phyloP scores from a whole-genome alignment of 30 jellyfish, hydroid and myxozoan species.

The Cassiopea xamachana region DNA sequence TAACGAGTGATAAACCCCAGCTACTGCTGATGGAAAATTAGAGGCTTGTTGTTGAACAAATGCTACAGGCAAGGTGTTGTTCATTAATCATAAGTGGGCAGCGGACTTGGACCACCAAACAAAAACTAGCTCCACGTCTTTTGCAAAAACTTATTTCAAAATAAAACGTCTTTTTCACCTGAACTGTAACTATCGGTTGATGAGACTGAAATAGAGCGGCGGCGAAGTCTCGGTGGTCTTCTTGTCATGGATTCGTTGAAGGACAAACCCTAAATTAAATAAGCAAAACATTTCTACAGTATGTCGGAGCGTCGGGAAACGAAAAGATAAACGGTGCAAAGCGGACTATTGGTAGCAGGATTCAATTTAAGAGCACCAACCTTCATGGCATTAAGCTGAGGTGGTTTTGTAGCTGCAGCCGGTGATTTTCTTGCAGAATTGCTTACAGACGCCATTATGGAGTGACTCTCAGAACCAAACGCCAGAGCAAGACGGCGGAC shows the following conservation, averaged over 20 bases:
- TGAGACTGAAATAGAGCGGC: slow-evolving; percentile 95
- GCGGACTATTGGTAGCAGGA: not conserved
- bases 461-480: slow-evolving; percentile 52
- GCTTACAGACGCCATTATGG: slow-evolving; percentile 93
- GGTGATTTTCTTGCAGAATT: slow-evolving; percentile 92
- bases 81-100: not conserved
- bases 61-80: not conserved
- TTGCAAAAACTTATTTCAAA: not conserved
- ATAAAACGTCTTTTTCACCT: slow-evolving; percentile 58
- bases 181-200: slow-evolving; percentile 98
- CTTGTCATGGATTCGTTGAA: slow-evolving; percentile 94
- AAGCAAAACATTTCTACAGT: slow-evolving; percentile 1
- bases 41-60: not conserved
- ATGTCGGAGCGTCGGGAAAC: slow-evolving; percentile 9
- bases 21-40: not conserved
- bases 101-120: not conserved
- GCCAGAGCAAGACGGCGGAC: slow-evolving; percentile 53
- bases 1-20: no score
- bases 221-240: slow-evolving; percentile 88
- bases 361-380: slow-evolving; percentile 27
- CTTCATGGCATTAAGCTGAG: slow-evolving; percentile 90
- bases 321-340: slow-evolving; percentile 11
- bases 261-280: slow-evolving; percentile 85
- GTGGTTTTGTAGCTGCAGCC: slow-evolving; percentile 99
- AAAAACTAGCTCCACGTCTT: not conserved